Conservation (phyloP, 2,113 vertebrate species). For the Egretta garzetta region DNA sequence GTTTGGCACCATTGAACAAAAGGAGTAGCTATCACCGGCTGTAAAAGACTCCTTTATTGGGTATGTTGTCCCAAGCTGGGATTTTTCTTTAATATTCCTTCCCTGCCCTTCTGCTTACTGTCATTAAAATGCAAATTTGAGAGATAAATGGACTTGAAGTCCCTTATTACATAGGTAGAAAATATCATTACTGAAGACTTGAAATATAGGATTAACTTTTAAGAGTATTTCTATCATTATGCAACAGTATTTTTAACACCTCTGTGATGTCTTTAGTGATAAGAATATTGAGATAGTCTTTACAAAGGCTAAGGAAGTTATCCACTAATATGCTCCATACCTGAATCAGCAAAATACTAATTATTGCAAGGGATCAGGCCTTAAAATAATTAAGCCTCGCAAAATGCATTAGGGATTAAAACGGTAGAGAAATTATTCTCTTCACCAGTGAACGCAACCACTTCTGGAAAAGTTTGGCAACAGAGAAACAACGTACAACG, state of each 20-base stretch:
- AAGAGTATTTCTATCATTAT: not conserved
- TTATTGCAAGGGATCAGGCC: not conserved
- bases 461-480: not conserved
- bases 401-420: not conserved
- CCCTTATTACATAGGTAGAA: not conserved
- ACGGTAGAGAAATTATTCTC: not conserved
- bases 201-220: not conserved
- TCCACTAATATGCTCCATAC: not conserved
- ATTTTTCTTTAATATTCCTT: not conserved
- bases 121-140: slow-evolving; percentile 41
- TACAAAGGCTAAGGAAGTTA: not conserved
- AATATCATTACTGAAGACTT: not conserved
- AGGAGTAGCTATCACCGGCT: not conserved
- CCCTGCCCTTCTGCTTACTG: not conserved
- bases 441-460: not conserved
- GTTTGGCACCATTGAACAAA: not conserved
- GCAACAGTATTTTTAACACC: not conserved
- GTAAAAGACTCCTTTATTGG: not conserved
- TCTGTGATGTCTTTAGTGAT: not conserved
- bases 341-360: not conserved
- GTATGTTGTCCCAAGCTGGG: not conserved
- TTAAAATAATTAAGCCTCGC: not conserved
- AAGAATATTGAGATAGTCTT: not conserved
- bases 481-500: not conserved
- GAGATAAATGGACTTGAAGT: not conserved